Evolutionary conservation across 2,113 vertebrate species (phyloP), one percentile per base, ranked within the genome.

Genomic region (Nematolebias whitei): DNA sequence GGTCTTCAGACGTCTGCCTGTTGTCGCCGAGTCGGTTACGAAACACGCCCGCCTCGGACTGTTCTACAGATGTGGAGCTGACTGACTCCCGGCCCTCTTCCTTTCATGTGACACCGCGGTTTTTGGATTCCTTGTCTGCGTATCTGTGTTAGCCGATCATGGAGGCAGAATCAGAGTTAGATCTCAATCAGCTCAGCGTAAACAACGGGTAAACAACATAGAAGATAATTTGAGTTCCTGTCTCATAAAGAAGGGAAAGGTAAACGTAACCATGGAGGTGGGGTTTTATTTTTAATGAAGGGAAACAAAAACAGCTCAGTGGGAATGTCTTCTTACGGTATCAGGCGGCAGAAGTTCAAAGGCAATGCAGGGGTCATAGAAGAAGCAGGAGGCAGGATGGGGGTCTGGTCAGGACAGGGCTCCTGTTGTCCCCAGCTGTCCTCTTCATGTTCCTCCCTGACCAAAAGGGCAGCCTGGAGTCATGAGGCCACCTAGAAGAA

Each of bases 361-460:
- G 82, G 84, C 81, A 12, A 72, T 12, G 24, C 47, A 56, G 63
- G 80, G 82, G 71, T 83, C 82, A 87, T 87, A 84, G 77, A 82
- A 63, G 66, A 80, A 59, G 62, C 68, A 52, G 53, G 50, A 76
- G 81, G 60, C 78, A 70, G 74, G 75, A 67, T 70, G 79, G 54
- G n/a, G 71, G 54, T 78, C 66, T 48, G 52, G 63, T 60, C 12
- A 18, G 78, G 81, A 82, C 57, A 62, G 81, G 74, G 75, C 60
- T 85, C 80, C 75, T 87, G 88, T 89, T 83, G 88, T 91, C 88
- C 83, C 88, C 88, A 91, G 88, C 89, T 91, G 89, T 89, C 87
- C 83, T 70, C 63, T 75, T 74, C 62, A 59, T 64, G 79, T 68
- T 72, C 50, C 52, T 68, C 70, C 58, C 57, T 43, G 44, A 84